Base-by-base conservation (phyloP, 2,113 vertebrate genomes). In the Rhodinocichla rosea region DNA sequence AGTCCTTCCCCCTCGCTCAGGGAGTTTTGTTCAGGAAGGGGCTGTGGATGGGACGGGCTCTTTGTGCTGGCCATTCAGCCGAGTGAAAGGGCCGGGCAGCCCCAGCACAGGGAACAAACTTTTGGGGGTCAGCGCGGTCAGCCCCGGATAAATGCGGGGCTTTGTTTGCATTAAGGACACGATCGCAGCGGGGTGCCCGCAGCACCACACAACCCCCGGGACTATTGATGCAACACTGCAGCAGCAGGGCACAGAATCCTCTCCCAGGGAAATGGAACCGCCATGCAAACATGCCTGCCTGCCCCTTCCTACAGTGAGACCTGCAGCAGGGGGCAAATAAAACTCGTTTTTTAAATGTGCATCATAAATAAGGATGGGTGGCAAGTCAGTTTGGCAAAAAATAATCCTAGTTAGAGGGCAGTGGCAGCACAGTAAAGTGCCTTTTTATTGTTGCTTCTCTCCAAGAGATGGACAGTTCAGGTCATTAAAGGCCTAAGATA, bases 141-240 rank as follows among this genome's bases (percentile, higher is more conserved):
- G 98, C 97, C 96, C 95, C 91, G 98, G 98, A 99, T 99, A 98
- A 99, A 99, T 99, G 98, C 96, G 98, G 91, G 79, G 97, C 97
- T 99, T 99, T 99, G 99, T 99, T 96, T 97, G 98, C 95, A 98
- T 98, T 98, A 98, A 99, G 99, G 99, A 98, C 99, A 99, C 97
- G 99, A 98, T 98, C 99, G 97, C 99, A 98, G 99, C 98, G 23
- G 99, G 99, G 99, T 98, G 99, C 98, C 98, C 97, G 96, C 98
- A 98, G 98, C 98, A 97, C 96, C 39, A 96, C 92, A 92, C 95
- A 96, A 77, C 97, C 84, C 84, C 53, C 95, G 97, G 97, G 90
- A 91, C 96, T 97, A 97, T 98, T 98, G 97, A 97, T 98, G 98
- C 98, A 98, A 97, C 97, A 95, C 97, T 96, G 95, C 83, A 97